Base-by-base conservation (phyloP, 2,888 invertebrate species). In the Watsonalla binaria region DNA sequence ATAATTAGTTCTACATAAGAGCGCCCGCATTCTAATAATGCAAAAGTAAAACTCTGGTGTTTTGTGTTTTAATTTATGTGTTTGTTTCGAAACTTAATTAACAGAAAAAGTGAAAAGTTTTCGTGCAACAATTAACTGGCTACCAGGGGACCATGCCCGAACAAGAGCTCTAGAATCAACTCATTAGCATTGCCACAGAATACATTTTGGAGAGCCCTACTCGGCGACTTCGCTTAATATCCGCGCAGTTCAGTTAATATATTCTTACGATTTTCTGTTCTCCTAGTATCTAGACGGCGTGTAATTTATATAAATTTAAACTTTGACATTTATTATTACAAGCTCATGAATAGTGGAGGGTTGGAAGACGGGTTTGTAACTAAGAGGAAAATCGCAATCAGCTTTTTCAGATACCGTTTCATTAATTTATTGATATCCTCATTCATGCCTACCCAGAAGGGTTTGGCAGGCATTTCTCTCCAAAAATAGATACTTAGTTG, bases 101-200 rank as follows among this genome's bases (percentile, higher is more conserved):
- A 11, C 11, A 11, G 42, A 49, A 39, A 49, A 15, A 49, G 37
- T 48, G 46, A 6, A 53, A 61, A 62, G 49, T 59, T 53, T 13
- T 39, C 11, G 46, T 53, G 59, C 55, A 61, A 63, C 62, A 72
- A 69, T 71, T 66, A 63, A 56, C 56, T 52, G 54, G 54, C 60
- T 70, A 74, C 68, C 61, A 74, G 69, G 63, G 54, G 45, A 63
- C 51, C 56, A 72, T 53, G 57, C 55, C 57, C 47, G 57, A 51
- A 53, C 47, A 54, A 60, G 62, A 61, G 58, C 51, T 55, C 63
- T 65, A 62, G 63, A 65, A 70, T 65, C 65, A 69, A 60, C 74
- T 78, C 73, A 76, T 79, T 79, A 76, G 70, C 74, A 73, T 74
- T 58, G 60, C 67, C 64, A 62, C 65, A 56, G 70, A 71, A 73